Base-by-base conservation (phyloP, 1,140 invertebrate species). In the Hypsibius dujardini region DNA sequence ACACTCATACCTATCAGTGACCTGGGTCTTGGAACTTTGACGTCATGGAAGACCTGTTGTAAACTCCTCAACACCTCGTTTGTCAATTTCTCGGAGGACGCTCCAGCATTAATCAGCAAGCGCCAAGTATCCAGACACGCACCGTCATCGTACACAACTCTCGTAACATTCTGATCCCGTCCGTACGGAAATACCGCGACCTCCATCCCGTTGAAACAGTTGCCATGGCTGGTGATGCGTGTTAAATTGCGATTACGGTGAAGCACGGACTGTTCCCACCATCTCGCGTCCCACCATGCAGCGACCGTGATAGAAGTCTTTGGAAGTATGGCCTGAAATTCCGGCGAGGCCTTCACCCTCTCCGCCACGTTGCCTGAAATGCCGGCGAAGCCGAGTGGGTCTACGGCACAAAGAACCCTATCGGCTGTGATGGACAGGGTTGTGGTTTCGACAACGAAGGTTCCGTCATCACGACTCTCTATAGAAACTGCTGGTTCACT, bases 41-140 rank as follows among this genome's bases (percentile, higher is more conserved):
- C 28, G 28, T 28, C 28, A 28, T 28, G 28, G 28, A 28, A 28
- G 28, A 28, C 28, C 28, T 28, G 28, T 28, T 28, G 28, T 28
- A 28, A 28, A 28, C 28, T 28, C 28, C 28, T 28, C 28, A 28
- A 28, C 28, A 28, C 28, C 28, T 28, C 28, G 28, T 28, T 28
- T 28, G 28, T 28, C 28, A 28, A 28, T 28, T 28, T 28, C 28
- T 28, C 28, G 28, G 28, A 28, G 28, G 28, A 28, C 28, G 28
- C 28, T 50, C 47, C 50, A n/a, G 7, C n/a, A n/a, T 56, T 7
- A 46, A 75, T 73, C 1, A 72, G 56, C 47, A 73, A 59, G 1
- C 50, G 7, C 50, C 50, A 56, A 56, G 50, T 56, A 12, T 7
- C 50, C 7, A 56, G 7, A 56, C 50, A 56, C 50, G n/a, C 50